These are phyloP conservation scores for Lucilia sericata DNA, from an alignment of 1,140 invertebrate genomes.

Conservation along the genomic window DNA sequence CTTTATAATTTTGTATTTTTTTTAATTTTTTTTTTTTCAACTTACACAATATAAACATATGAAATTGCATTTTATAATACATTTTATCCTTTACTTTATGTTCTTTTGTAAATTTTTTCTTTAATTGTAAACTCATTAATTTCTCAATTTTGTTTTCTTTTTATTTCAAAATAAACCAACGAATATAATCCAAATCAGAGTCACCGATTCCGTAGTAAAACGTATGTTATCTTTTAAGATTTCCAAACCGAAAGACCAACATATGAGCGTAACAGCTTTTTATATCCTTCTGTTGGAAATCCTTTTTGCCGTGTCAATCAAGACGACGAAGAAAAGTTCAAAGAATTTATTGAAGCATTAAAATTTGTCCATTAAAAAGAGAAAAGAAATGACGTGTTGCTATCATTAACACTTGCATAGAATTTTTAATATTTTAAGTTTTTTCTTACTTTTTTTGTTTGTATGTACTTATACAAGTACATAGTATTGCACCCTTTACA, in stretches of 20 bases:
- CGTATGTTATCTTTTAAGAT: not conserved
- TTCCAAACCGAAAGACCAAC: not conserved
- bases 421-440: constrained; percentile 33
- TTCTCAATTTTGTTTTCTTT: not conserved
- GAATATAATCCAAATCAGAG: not conserved
- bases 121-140: not conserved
- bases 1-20: too few species aligned
- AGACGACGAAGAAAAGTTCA: not conserved
- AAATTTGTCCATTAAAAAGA: constrained; percentile 28
- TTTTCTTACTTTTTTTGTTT: too few species aligned
- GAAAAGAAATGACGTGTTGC: not conserved
- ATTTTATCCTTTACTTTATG: constrained; percentile 29
- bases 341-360: constrained; percentile 28
- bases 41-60: constrained; percentile 24
- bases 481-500: too few species aligned
- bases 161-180: not conserved
- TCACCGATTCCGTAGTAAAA: not conserved
- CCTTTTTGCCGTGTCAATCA: not conserved
- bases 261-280: constrained; percentile 10
- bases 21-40: too few species aligned
- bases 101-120: constrained; percentile 8
- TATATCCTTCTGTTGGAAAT: not conserved
- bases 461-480: too few species aligned
- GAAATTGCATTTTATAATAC: constrained; percentile 10
- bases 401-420: constrained; percentile 31